Evolutionary conservation across 1,140 invertebrate species (phyloP).

Genomic region (Bombus difficillimus): DNA sequence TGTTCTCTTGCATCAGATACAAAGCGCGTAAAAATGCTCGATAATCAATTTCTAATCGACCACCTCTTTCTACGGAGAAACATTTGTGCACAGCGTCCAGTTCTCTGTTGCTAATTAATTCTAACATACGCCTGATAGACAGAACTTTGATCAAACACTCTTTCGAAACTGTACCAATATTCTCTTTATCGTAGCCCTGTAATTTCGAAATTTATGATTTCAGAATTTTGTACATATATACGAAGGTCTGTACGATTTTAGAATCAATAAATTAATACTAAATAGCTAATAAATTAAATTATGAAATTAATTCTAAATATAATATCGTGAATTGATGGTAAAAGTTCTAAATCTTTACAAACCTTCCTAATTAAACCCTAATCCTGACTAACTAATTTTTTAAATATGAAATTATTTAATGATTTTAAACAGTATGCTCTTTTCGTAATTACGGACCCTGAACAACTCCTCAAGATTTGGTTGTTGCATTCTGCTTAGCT

Average conservation of each 20-base stretch:
- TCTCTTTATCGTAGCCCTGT: slow-evolving; percentile 86
- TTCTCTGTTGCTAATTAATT: slow-evolving; percentile 84
- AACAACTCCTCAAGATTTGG: slow-evolving; percentile 86
- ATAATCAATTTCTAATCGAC: slow-evolving; percentile 86
- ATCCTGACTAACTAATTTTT: background rate
- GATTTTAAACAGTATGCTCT: background rate
- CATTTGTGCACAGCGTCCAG: slow-evolving; percentile 87
- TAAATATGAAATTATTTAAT: background rate
- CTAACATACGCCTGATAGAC: slow-evolving; percentile 84
- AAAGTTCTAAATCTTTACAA: background rate
- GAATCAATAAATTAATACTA: too few species aligned
- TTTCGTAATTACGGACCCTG: slow-evolving; percentile 68
- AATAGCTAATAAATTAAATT: too few species aligned
- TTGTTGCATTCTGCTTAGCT: slow-evolving; percentile 82
- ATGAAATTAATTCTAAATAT: too few species aligned
- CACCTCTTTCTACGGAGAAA: slow-evolving; percentile 85
- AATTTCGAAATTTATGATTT: slow-evolving; percentile 53
- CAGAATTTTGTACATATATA: background rate
- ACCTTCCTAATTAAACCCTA: too few species aligned
- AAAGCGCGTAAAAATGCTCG: slow-evolving; percentile 84
- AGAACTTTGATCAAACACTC: slow-evolving; percentile 85
- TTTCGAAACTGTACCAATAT: slow-evolving; percentile 85
- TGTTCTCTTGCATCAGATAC: slow-evolving; percentile 81
- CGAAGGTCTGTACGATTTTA: too few species aligned
- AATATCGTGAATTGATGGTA: background rate